Evolutionary conservation across 1,140 invertebrate genomes (phyloP), one percentile per base, ranked within the genome.

Genomic region (Drosophila sturtevanti): DNA sequence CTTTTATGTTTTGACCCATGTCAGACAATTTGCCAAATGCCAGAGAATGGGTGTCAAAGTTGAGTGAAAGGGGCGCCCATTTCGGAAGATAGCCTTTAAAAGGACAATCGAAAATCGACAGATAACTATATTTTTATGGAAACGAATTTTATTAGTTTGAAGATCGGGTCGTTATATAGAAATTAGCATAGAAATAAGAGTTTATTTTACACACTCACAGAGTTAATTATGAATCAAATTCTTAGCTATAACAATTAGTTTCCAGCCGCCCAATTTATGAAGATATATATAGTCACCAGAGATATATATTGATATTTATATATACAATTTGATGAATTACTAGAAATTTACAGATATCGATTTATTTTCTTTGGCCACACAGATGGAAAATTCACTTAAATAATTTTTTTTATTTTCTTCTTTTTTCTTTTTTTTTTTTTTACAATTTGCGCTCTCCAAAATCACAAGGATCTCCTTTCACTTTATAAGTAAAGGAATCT

Each of bases 281-380:
- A 11, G 41, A 9, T 1, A 9, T 1, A 9, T 44, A 44, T 44
- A 44, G 41, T 44, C 18, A 12, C 41, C 41, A 48, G 18, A 63
- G 16, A 44, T 27, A 61, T 12, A 61, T 41, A 51, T 14, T 31
- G 27, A 4, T 24, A 48, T 70, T 51, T 69, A 60, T 51, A 77
- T 41, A 63, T 63, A 71, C 41, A 64, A 64, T 67, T 55, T 34
- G 21, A 38, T 56, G 65, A 61, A 59, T 52, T 44, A 35, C 41
- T 56, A 48, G 63, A 79, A 82, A 89, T 87, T n/a, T 86, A 79
- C 55, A 72, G 59, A 76, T 72, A 37, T 58, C 41, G 37, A 61
- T 65, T 76, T 22, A 72, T 59, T 62, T 55, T 66, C 3, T 21
- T 48, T 48, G 41, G 18, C 41, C 41, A 48, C 16, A 48, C 12